Base-by-base conservation (phyloP, 37 sponge, comb jelly and placozoan genomes). In the Halisarca cf. caerulea region DNA sequence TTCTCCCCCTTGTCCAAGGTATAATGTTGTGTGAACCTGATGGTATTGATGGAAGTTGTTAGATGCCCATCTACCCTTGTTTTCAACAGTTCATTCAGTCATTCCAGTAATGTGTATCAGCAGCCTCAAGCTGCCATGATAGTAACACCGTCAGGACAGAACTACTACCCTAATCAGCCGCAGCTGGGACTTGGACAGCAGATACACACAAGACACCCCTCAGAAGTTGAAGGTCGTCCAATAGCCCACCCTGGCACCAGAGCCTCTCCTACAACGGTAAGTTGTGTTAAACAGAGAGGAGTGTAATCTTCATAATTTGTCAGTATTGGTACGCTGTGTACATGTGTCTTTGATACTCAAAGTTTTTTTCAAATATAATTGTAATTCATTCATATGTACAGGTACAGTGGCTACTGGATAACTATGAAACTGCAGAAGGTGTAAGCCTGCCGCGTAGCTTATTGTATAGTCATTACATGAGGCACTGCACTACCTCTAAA, bases 401-500 rank as follows among this genome's bases (percentile, higher is more conserved):
- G 96, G 92, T 99, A 41, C 93, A 91, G 45, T 99, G 99, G 99
- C 82, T 99, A 30, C 58, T 94, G 87, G 95, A 94, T 24, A 96
- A 99, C 80, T 99, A 93, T 78, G 99, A 99, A 59, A 94, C 96
- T 36, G 94, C 95, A 21, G 99, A 99, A 36, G 97, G 97, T 33
- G 95, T 94, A 23, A 94, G 95, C 32, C 88, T 99, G 11, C 97
- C 99, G 24, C 80, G 99, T 23, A 89, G 90, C 72, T 89, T 92
- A 0, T 83, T 99, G 77, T 99, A 99, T 82, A 91, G 91, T 77
- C 95, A 95, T 85, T 99, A 99, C 92, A 81, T 95, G 73, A 84
- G 95, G 47, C 97, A 99, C 83, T 99, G 99, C 70, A 86, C 89
- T 24, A 89, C 87, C 17, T 91, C 83, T 80, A 95, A 93, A 59